Percentiles rank a stretch among this genome's conserved stretches.
phyloP scores from a whole-genome alignment of 2,888 invertebrate species.

The Eupithecia inturbata region DNA sequence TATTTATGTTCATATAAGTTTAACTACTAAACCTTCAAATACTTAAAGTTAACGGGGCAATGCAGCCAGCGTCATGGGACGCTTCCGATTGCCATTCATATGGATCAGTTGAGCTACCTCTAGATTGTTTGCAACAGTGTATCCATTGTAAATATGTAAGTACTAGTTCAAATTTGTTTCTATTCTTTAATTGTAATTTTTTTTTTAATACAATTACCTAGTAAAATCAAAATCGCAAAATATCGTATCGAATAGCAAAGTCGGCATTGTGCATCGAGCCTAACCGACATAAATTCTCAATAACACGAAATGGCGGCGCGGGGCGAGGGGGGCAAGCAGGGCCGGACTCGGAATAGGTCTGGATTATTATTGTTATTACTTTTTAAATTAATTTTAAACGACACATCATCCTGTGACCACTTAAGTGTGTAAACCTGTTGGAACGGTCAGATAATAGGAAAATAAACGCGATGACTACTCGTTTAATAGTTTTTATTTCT shows the following conservation, averaged over 20 bases:
- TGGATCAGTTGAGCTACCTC: neutral
- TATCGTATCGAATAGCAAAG: slow-evolving; percentile 36
- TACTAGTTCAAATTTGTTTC: neutral
- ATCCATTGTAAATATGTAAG: no score
- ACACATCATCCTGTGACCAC: neutral
- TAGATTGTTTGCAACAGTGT: neutral
- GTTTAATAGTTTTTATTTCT: neutral
- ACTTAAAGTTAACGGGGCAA: no score
- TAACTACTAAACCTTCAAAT: no score
- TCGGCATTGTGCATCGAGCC: slow-evolving; percentile 58
- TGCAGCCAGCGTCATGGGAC: no score
- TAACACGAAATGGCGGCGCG: slow-evolving; percentile 81
- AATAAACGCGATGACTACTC: neutral
- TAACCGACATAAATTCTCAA: slow-evolving; percentile 83
- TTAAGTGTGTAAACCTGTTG: neutral
- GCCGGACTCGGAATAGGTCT: slow-evolving; percentile 42
- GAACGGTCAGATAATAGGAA: no score
- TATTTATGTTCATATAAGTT: no score
- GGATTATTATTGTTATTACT: slow-evolving; percentile 48
- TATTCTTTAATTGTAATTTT: neutral
- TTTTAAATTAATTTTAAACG: slow-evolving; percentile 6
- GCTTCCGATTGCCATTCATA: no score
- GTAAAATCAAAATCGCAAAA: slow-evolving; percentile 11
- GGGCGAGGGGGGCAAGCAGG: slow-evolving; percentile 60
- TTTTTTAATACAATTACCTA: neutral